These are phyloP conservation scores for Sphaerodactylus townsendi DNA, from an alignment of 2,113 vertebrate genomes.

Conservation along the genomic window DNA sequence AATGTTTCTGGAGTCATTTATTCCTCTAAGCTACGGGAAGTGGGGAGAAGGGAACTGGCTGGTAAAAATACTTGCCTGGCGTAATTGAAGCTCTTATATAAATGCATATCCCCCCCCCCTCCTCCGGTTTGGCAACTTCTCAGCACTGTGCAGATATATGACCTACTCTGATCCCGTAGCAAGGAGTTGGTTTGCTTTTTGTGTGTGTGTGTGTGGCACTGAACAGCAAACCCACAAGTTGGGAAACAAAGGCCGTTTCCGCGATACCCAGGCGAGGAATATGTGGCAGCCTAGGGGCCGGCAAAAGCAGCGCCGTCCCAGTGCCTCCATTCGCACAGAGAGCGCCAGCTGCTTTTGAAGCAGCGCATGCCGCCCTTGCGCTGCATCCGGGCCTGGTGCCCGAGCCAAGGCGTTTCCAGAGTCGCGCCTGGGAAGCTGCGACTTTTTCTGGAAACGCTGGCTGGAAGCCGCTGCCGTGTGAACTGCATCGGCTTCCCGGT, in stretches of 20 bases:
- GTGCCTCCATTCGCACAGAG: no score
- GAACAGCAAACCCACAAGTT: conserved; percentile 50
- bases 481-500: no score
- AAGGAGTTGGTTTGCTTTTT: not conserved
- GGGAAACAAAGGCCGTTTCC: conserved; percentile 57
- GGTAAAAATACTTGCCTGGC: not conserved
- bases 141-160: conserved; percentile 28
- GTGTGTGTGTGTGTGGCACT: conserved; percentile 36
- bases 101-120: not conserved
- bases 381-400: no score
- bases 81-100: conserved; percentile 24
- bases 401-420: no score
- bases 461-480: no score
- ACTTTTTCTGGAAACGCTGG: no score
- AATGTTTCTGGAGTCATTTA: not conserved
- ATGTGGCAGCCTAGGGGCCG: no score
- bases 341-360: no score
- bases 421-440: no score
- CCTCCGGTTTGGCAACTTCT: conserved; percentile 32
- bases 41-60: not conserved
- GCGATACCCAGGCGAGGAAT: no score
- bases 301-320: no score
- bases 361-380: no score
- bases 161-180: conserved; percentile 9
- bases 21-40: not conserved